A percentile compares a stretch with the other conserved stretches of the same genome.
These are phyloP conservation scores for Hybognathus amarus DNA, from an alignment of 2,797 vertebrate genomes.

Conservation along the genomic window DNA sequence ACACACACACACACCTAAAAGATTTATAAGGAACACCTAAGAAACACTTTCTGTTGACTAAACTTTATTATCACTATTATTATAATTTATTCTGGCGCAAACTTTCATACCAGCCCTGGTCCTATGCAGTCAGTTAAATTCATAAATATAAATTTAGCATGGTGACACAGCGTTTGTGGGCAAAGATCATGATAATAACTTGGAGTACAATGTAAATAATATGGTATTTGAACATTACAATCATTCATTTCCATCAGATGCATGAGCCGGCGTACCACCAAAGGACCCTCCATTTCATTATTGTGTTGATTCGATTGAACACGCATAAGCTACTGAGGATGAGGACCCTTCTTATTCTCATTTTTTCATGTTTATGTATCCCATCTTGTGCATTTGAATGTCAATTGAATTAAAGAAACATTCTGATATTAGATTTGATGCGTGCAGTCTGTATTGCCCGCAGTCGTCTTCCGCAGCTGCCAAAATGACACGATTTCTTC, in stretches of 20 bases:
- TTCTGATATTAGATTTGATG: slow-evolving; percentile 42
- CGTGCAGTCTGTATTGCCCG: slow-evolving; percentile 55
- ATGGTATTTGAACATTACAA: not conserved
- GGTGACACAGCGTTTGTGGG: not conserved
- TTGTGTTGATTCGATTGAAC: slow-evolving; percentile 5
- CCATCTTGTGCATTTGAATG: not conserved
- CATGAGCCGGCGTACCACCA: not conserved
- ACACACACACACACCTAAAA: no score
- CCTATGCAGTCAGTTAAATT: not conserved
- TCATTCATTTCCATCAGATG: not conserved
- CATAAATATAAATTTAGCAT: not conserved
- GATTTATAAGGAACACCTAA: no score
- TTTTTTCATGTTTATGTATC: slow-evolving; percentile 15
- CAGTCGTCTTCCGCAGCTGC: slow-evolving; percentile 73
- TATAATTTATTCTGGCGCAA: no score
- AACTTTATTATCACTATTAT: no score
- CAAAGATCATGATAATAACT: not conserved
- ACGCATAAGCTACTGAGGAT: not conserved
- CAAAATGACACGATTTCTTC: slow-evolving; percentile 71
- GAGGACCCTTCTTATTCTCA: not conserved
- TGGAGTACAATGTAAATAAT: not conserved
- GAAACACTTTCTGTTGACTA: no score
- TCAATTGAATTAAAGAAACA: slow-evolving; percentile 45
- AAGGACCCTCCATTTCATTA: slow-evolving; percentile 3
- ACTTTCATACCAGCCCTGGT: not conserved